phyloP scores from a whole-genome alignment of 37 sponge, comb jelly and placozoan species.

The Lycopodina hypogea region DNA sequence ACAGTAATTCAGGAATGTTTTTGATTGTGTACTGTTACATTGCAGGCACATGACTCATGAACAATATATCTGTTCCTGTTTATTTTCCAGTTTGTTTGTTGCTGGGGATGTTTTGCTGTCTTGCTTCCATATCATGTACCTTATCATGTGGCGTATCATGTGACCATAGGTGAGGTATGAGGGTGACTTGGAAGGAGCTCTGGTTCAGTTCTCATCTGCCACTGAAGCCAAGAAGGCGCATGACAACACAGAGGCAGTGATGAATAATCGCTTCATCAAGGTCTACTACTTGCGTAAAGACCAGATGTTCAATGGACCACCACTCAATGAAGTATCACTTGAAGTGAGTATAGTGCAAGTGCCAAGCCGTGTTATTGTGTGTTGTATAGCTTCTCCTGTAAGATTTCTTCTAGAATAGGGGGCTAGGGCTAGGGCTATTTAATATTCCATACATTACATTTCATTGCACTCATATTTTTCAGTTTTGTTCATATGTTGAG shows the following conservation, averaged over 20 bases:
- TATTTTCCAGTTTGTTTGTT: no score
- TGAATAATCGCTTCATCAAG: constrained; percentile 79
- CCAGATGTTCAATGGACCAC: not conserved
- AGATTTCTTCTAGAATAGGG: no score
- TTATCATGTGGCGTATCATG: not conserved
- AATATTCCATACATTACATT: no score
- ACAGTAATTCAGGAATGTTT: no score
- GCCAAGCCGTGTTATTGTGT: not conserved
- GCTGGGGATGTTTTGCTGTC: no score
- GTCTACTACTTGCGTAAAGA: constrained; percentile 60
- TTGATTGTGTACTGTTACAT: no score
- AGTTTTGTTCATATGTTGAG: not conserved
- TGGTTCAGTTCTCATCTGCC: constrained; percentile 76
- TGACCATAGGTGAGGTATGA: constrained; percentile 70
- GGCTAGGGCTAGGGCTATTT: no score
- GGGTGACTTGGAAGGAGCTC: constrained; percentile 80
- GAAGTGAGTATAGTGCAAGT: constrained; percentile 2
- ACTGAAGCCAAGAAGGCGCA: constrained; percentile 82
- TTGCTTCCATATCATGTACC: not conserved
- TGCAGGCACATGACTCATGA: no score
- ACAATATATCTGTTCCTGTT: no score
- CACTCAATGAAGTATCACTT: constrained; percentile 2
- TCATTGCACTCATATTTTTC: no score
- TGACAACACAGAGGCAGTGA: constrained; percentile 81
- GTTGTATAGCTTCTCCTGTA: no score